Evolutionary conservation across 2,888 invertebrate species (phyloP).

Genomic region (Erebia palarica): DNA sequence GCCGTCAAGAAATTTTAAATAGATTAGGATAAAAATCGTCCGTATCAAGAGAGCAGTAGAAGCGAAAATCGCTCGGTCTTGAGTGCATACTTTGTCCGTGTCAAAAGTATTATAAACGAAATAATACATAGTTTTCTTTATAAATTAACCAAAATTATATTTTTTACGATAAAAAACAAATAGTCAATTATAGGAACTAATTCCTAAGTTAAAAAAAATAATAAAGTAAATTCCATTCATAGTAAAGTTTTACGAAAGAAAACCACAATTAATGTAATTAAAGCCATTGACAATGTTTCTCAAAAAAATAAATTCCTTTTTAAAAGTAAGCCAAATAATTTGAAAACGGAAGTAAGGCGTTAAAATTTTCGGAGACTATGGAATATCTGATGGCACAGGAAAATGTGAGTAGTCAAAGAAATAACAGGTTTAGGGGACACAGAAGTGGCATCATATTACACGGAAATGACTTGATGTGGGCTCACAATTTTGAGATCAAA

Average conservation of each 20-base stretch:
- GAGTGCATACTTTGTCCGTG: constrained; percentile 33
- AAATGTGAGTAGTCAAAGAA: constrained; percentile 56
- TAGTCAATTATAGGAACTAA: background rate
- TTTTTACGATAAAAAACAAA: constrained; percentile 13
- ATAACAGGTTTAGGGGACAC: constrained; percentile 31
- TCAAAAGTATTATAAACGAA: constrained; percentile 2
- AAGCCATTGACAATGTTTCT: background rate
- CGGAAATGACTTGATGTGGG: constrained; percentile 68
- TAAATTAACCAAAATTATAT: constrained; percentile 12
- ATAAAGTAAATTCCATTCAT: background rate
- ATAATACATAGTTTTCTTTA: background rate
- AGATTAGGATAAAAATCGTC: constrained; percentile 32
- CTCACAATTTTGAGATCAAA: constrained; percentile 77
- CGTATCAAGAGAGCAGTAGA: constrained; percentile 54
- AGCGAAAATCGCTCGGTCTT: constrained; percentile 43
- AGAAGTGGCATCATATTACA: constrained; percentile 52
- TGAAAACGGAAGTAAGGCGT: background rate
- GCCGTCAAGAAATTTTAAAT: constrained; percentile 51
- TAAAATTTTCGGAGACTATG: background rate
- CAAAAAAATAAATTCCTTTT: background rate
- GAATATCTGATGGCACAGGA: constrained; percentile 56
- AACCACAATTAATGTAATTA: background rate
- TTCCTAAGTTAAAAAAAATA: constrained; percentile 8
- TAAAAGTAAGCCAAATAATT: background rate
- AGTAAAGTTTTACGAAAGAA: background rate